Percentiles rank a stretch among this genome's conserved stretches.
These are phyloP conservation scores for Nomia melanderi DNA, from an alignment of 1,140 invertebrate species.

Conservation along the genomic window DNA sequence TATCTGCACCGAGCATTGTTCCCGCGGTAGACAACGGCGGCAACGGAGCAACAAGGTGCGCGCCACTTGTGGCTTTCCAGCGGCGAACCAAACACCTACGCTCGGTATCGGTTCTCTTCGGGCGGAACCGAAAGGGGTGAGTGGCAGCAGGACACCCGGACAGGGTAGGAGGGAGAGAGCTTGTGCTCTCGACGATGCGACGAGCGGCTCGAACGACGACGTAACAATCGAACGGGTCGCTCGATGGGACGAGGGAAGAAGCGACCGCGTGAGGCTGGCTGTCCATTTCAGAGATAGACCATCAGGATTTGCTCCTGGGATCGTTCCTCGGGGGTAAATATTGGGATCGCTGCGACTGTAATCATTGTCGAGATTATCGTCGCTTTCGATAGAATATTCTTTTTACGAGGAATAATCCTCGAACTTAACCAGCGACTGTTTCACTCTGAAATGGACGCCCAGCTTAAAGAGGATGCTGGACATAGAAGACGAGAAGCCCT, in stretches of 20 bases:
- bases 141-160: not conserved
- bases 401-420: too few species aligned
- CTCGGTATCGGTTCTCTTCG: slow-evolving; percentile 38
- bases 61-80: slow-evolving; percentile 55
- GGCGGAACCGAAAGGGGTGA: slow-evolving; percentile 28
- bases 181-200: slow-evolving; percentile 42
- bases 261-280: slow-evolving; percentile 43
- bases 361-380: too few species aligned
- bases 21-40: slow-evolving; percentile 23
- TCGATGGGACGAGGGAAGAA: slow-evolving; percentile 49
- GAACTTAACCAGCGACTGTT: too few species aligned
- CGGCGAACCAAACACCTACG: slow-evolving; percentile 47
- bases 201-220: slow-evolving; percentile 46
- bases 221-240: slow-evolving; percentile 57
- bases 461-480: slow-evolving; percentile 29
- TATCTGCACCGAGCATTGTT: slow-evolving; percentile 30
- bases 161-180: too few species aligned
- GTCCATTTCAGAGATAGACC: too few species aligned
- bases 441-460: too few species aligned
- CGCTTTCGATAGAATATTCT: too few species aligned
- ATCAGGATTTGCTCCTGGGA: too few species aligned
- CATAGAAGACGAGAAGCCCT: slow-evolving; percentile 57
- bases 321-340: too few species aligned
- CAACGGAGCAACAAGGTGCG: slow-evolving; percentile 45
- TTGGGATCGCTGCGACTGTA: too few species aligned